phyloP scores from a whole-genome alignment of 2,113 vertebrate genomes.

The Hippoglossus stenolepis region DNA sequence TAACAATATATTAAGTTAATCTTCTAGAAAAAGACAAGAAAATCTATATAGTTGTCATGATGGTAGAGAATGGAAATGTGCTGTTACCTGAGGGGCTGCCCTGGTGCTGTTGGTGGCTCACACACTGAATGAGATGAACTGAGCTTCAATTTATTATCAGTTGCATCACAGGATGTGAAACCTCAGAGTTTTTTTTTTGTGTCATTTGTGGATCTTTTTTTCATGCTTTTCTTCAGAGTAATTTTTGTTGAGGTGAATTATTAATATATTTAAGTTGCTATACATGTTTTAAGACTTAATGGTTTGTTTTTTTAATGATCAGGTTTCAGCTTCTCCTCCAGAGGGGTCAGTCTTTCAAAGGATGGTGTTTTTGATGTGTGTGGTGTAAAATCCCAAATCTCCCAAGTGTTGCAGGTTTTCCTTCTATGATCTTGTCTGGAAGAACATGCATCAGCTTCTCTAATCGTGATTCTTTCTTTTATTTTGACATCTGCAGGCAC shows the following conservation, averaged over 20 bases:
- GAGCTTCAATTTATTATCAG: conserved; percentile 39
- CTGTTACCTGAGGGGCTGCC: conserved; percentile 48
- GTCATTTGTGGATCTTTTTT: neutral
- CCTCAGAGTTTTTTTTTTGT: neutral
- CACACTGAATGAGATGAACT: conserved; percentile 45
- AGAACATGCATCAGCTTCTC: neutral
- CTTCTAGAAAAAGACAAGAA: conserved; percentile 6
- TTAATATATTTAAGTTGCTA: neutral
- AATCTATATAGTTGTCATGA: neutral
- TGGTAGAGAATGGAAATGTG: conserved; percentile 6
- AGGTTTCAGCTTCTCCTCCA: too few species aligned
- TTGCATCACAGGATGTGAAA: conserved; percentile 47
- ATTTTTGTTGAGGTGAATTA: neutral
- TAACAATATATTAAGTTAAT: neutral
- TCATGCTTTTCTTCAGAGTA: neutral
- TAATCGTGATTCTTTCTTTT: neutral
- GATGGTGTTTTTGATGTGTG: too few species aligned
- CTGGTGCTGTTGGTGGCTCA: conserved; percentile 21
- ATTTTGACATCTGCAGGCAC: neutral
- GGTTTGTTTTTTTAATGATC: too few species aligned
- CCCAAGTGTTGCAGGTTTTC: too few species aligned
- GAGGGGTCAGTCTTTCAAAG: too few species aligned
- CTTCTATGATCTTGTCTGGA: neutral
- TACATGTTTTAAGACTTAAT: too few species aligned
- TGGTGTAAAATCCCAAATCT: too few species aligned